Evolutionary conservation across 2,888 invertebrate species (phyloP).

Genomic region (Chloromyia formosa): DNA sequence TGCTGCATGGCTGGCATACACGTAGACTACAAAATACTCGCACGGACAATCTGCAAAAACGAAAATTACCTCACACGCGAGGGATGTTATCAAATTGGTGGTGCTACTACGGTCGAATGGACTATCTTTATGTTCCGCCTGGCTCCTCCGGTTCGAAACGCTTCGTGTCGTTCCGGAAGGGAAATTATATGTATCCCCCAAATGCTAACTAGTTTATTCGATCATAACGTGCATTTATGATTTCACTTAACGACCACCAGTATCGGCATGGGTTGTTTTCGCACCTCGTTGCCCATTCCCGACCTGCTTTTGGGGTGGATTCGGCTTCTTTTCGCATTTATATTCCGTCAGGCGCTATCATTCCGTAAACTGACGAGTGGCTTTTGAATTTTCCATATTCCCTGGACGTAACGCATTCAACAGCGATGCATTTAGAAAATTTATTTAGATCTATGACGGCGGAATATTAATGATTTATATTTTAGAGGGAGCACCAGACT

Average conservation of each 20-base stretch:
- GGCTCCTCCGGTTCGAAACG: constrained; percentile 8
- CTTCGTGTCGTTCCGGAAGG: constrained; percentile 26
- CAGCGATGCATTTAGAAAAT: constrained; percentile 45
- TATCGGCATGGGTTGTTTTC: constrained; percentile 36
- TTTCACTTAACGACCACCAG: constrained; percentile 48
- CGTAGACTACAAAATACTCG: not conserved
- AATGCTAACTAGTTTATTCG: constrained; percentile 43
- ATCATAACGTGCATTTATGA: constrained; percentile 48
- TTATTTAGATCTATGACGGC: constrained; percentile 42
- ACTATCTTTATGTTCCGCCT: constrained; percentile 36
- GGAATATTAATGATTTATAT: constrained; percentile 40
- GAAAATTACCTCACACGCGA: constrained; percentile 35
- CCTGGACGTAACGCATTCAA: constrained; percentile 15
- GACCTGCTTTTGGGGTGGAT: not conserved
- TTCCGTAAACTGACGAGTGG: constrained; percentile 30
- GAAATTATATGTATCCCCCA: constrained; percentile 39
- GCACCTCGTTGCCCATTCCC: constrained; percentile 14
- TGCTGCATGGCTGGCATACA: not conserved
- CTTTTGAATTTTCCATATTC: constrained; percentile 20
- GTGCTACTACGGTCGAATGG: constrained; percentile 28
- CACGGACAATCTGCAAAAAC: constrained; percentile 32
- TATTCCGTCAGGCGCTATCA: constrained; percentile 14
- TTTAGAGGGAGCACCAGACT: not conserved
- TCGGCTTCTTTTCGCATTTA: not conserved
- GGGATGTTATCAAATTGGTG: constrained; percentile 39